These are phyloP conservation scores for Agriotes lineatus DNA, from an alignment of 2,888 invertebrate genomes.

Conservation along the genomic window DNA sequence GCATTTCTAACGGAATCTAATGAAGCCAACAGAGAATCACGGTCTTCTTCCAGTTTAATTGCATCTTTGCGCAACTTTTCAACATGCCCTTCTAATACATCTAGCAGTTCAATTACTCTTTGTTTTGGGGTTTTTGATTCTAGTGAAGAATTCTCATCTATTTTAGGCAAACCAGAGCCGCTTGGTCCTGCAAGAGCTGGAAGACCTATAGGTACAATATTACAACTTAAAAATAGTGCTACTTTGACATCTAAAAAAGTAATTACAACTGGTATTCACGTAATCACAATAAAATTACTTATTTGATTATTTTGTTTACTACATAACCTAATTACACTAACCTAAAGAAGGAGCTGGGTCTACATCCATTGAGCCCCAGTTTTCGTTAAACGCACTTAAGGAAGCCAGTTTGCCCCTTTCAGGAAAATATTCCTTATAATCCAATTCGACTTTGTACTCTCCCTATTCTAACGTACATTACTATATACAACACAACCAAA, in stretches of 20 bases:
- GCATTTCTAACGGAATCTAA: slow-evolving; percentile 85
- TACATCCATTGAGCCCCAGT: slow-evolving; percentile 4
- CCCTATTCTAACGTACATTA: too few relatives aligned
- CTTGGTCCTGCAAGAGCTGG: background rate
- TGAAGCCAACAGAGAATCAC: slow-evolving; percentile 83
- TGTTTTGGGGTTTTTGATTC: slow-evolving; percentile 71
- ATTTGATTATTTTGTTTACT: background rate
- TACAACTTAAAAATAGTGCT: slow-evolving; percentile 8
- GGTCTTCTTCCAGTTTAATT: slow-evolving; percentile 83
- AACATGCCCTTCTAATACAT: slow-evolving; percentile 84
- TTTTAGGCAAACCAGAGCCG: slow-evolving; percentile 66
- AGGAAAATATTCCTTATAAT: too few relatives aligned
- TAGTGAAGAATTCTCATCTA: slow-evolving; percentile 71
- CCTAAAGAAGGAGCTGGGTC: slow-evolving; percentile 4
- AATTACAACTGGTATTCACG: too few relatives aligned
- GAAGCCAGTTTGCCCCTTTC: slow-evolving; percentile 7
- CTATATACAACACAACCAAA: too few relatives aligned
- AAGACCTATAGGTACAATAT: background rate
- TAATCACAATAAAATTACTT: background rate
- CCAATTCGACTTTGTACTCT: too few relatives aligned
- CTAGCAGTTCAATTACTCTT: slow-evolving; percentile 80
- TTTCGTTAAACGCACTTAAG: background rate
- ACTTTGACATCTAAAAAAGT: too few relatives aligned
- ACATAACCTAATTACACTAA: slow-evolving; percentile 7
- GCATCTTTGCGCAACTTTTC: slow-evolving; percentile 85